Percentiles rank a stretch among this genome's conserved stretches.
Conservation (phyloP, 2,113 vertebrate genomes). For the Sceloporus undulatus region DNA sequence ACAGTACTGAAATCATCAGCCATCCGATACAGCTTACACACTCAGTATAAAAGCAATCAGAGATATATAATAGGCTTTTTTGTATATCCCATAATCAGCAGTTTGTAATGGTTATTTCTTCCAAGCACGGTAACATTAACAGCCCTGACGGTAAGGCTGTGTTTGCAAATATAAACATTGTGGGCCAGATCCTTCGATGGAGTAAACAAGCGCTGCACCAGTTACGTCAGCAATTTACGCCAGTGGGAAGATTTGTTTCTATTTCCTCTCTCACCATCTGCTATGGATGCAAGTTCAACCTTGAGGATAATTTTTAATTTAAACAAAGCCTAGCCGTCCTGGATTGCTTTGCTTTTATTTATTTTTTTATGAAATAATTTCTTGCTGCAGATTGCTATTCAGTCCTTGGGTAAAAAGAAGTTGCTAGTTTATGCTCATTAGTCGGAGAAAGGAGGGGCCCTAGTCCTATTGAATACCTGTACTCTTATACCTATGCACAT, state of each 20-base stretch:
- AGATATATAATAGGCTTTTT: conserved; percentile 17
- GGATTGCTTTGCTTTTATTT: neutral
- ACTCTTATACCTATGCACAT: neutral
- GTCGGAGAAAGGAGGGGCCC: neutral
- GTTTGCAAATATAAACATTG: conserved; percentile 28
- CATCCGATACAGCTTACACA: conserved; percentile 11
- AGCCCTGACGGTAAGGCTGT: conserved; percentile 16
- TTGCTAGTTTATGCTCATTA: conserved; percentile 5
- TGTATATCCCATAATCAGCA: conserved; percentile 26
- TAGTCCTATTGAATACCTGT: neutral
- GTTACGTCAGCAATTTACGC: conserved; percentile 20
- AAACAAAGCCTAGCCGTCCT: conserved; percentile 8
- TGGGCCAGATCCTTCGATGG: conserved; percentile 1
- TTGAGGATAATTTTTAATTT: conserved; percentile 37
- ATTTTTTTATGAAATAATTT: neutral
- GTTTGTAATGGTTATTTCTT: conserved; percentile 34
- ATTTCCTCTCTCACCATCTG: conserved; percentile 22
- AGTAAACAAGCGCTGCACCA: conserved; percentile 21
- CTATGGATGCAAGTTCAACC: conserved; percentile 24
- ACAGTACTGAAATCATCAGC: neutral
- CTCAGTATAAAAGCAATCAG: conserved; percentile 20
- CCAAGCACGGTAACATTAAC: conserved; percentile 13
- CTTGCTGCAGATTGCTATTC: neutral
- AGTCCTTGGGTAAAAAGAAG: neutral
- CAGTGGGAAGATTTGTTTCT: neutral